Conservation (phyloP, 2,113 vertebrate genomes). For the Brevimyrus niger region DNA sequence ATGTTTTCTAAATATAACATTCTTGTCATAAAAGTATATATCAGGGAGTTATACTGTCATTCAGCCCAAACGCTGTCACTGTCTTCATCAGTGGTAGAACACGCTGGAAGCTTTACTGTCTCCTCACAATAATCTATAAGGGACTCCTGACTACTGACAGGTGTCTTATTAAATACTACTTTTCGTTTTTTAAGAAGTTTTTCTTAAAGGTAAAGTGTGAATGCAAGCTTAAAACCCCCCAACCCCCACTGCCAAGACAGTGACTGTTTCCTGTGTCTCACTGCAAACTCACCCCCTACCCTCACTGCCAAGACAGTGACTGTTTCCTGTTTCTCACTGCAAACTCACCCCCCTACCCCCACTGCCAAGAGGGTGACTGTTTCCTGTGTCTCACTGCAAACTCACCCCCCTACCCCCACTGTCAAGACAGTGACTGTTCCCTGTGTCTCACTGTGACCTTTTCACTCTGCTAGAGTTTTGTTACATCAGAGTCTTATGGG, state of each 20-base stretch:
- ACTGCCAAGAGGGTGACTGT: not conserved
- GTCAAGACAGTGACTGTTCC: not conserved
- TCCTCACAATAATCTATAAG: constrained; percentile 8
- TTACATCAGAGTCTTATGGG: not conserved
- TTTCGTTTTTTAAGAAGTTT: not conserved
- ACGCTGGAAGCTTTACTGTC: constrained; percentile 17
- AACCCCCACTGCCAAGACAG: no score
- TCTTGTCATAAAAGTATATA: not conserved
- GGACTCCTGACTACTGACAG: constrained; percentile 29
- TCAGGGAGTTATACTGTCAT: not conserved
- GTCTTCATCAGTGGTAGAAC: constrained; percentile 3
- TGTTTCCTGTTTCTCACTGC: not conserved
- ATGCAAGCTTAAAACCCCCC: not conserved
- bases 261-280: no score
- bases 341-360: not conserved
- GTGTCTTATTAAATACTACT: constrained; percentile 15
- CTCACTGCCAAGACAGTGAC: no score
- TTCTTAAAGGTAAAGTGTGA: not conserved
- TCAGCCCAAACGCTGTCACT: not conserved
- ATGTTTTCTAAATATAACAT: not conserved
- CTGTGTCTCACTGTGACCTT: constrained; percentile 16
- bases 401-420: not conserved
- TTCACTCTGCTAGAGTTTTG: constrained; percentile 15
- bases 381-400: not conserved
- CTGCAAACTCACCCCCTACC: not conserved